A percentile compares a stretch with the other conserved stretches of the same genome.
These are phyloP conservation scores for Electrophaes corylata DNA, from an alignment of 2,888 invertebrate species.

Conservation along the genomic window DNA sequence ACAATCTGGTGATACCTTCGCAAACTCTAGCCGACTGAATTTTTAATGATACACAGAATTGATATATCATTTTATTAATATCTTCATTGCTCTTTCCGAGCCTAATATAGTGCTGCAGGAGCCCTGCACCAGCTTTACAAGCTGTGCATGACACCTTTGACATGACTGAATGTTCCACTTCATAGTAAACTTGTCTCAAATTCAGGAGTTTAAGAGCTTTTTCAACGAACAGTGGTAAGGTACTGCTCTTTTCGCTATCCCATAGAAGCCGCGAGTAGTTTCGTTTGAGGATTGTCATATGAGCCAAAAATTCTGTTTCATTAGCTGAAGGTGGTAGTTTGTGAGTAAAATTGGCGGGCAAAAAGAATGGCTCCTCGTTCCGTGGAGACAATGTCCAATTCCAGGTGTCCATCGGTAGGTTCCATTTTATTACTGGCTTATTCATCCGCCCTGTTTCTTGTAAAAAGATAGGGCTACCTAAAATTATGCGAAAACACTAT, in stretches of 20 bases:
- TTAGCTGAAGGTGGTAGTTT: conserved; percentile 79
- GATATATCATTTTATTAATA: conserved; percentile 92
- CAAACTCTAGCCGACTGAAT: conserved; percentile 95
- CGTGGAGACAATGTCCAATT: conserved; percentile 70
- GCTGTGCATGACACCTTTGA: conserved; percentile 96
- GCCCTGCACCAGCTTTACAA: conserved; percentile 93
- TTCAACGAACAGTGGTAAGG: conserved; percentile 91
- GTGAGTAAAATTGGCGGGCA: conserved; percentile 76
- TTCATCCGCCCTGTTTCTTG: conserved; percentile 61
- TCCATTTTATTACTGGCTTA: conserved; percentile 77
- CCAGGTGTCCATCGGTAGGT: conserved; percentile 77
- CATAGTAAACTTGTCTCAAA: conserved; percentile 91
- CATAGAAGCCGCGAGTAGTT: conserved; percentile 87
- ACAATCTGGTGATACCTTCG: conserved; percentile 92
- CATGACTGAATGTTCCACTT: conserved; percentile 96
- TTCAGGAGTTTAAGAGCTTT: conserved; percentile 93
- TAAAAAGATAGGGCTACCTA: conserved; percentile 79
- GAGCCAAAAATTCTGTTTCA: conserved; percentile 75
- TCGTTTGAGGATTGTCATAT: conserved; percentile 73
- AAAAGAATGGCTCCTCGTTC: conserved; percentile 72
- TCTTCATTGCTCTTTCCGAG: conserved; percentile 93
- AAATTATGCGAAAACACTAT: conserved; percentile 27
- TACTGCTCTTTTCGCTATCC: conserved; percentile 89
- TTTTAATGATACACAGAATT: conserved; percentile 93
- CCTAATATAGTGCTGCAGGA: conserved; percentile 93